These are phyloP conservation scores for Ifrita kowaldi DNA, from an alignment of 2,113 vertebrate species.

Conservation along the genomic window DNA sequence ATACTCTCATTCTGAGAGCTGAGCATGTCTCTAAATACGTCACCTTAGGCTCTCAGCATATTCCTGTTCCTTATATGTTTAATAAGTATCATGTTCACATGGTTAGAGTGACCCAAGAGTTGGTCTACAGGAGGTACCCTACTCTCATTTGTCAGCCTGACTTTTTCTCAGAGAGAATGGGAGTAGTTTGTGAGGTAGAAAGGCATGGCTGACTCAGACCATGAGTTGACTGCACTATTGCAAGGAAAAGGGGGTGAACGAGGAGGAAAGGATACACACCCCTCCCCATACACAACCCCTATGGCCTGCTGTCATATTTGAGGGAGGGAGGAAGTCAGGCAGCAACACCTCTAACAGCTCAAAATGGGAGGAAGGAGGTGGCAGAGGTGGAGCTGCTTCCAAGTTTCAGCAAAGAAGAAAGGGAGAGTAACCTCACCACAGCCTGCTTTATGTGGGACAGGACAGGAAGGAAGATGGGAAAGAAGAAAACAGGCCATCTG, in stretches of 20 bases:
- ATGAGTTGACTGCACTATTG: background rate
- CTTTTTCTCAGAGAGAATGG: background rate
- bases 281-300: background rate
- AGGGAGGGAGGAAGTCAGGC: background rate
- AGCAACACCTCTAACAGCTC: background rate
- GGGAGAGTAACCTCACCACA: background rate
- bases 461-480: background rate
- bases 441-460: background rate
- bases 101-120: background rate
- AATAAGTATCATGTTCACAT: fast-evolving
- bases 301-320: background rate
- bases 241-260: background rate
- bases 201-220: background rate
- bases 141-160: background rate
- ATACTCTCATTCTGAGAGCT: background rate
- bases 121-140: background rate
- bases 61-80: background rate
- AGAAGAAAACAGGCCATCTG: background rate
- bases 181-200: background rate
- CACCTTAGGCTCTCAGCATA: background rate
- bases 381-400: background rate
- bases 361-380: background rate
- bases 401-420: background rate
- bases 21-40: background rate
- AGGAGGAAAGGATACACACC: background rate